Percentiles rank a stretch among this genome's conserved stretches.
Evolutionary conservation across 1,140 invertebrate genomes (phyloP).

Genomic region (Frieseomelitta varia): DNA sequence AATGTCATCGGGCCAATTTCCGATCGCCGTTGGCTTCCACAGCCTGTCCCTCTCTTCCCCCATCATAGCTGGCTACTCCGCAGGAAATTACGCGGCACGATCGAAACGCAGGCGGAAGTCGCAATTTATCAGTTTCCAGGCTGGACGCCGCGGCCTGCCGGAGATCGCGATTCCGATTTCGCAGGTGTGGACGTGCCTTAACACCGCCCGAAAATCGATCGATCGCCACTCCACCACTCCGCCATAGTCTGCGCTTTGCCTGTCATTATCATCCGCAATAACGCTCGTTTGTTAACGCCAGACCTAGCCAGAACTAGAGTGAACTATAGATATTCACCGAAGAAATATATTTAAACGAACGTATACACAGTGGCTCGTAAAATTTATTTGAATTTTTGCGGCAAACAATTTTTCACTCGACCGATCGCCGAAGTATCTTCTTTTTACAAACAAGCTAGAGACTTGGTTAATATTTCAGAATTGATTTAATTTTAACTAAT

Average conservation of each 20-base stretch:
- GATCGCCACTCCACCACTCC: constrained; percentile 1
- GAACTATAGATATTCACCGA: no score
- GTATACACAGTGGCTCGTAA: no score
- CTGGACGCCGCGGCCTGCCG: constrained; percentile 54
- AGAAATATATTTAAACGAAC: no score
- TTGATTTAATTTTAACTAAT: no score
- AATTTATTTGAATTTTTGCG: no score
- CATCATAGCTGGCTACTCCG: constrained; percentile 62
- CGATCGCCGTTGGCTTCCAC: constrained; percentile 77
- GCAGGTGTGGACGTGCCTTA: constrained; percentile 46
- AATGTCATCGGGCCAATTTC: constrained; percentile 83
- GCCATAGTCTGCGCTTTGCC: background rate
- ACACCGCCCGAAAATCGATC: constrained; percentile 60
- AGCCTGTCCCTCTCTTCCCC: constrained; percentile 69
- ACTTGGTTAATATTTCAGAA: no score
- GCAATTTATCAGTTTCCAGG: constrained; percentile 79
- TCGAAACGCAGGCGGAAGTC: constrained; percentile 77
- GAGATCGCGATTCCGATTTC: constrained; percentile 62
- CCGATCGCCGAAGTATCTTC: no score
- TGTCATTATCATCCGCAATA: constrained; percentile 32
- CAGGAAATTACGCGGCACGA: constrained; percentile 78
- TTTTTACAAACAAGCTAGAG: no score
- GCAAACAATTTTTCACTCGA: no score
- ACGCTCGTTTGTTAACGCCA: background rate
- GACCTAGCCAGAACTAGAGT: background rate